Evolutionary conservation across 2,797 vertebrate species (phyloP).

Genomic region (Urosaurus nigricauda): DNA sequence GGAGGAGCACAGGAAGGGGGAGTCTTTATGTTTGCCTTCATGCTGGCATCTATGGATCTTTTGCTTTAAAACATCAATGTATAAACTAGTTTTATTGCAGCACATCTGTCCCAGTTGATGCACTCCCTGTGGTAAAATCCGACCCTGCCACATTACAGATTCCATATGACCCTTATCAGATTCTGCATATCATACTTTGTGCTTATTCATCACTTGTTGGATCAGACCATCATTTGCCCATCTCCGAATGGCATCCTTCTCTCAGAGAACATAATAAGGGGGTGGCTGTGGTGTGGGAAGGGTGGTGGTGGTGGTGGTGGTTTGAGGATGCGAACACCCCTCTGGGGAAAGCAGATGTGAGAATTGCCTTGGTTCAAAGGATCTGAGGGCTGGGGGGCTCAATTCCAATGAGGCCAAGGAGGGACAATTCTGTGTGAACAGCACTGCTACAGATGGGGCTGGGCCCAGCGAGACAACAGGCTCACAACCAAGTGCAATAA

Average conservation of each 20-base stretch:
- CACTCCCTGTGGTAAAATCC: neutral
- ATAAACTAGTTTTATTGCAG: too few species aligned
- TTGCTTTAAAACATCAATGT: neutral
- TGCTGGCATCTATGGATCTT: too few species aligned
- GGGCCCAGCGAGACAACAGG: constrained; percentile 29
- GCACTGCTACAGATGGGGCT: constrained; percentile 17
- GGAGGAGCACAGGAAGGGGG: too few species aligned
- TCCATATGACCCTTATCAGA: neutral
- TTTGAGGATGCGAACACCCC: constrained; percentile 12
- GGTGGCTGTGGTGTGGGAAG: neutral
- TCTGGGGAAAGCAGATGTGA: constrained; percentile 46
- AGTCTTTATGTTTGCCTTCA: neutral
- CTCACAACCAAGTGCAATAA: constrained; percentile 50
- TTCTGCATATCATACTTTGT: neutral
- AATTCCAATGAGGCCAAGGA: constrained; percentile 28
- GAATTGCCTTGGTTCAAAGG: constrained; percentile 48
- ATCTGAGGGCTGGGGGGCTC: neutral
- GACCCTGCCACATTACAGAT: neutral
- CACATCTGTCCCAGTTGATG: neutral
- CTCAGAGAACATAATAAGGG: neutral
- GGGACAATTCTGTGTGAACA: constrained; percentile 32
- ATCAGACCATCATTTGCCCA: neutral
- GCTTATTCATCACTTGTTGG: neutral
- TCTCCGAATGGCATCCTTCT: neutral
- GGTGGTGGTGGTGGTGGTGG: neutral